phyloP scores from a whole-genome alignment of 2,113 vertebrate species.

The Pluvialis apricaria region DNA sequence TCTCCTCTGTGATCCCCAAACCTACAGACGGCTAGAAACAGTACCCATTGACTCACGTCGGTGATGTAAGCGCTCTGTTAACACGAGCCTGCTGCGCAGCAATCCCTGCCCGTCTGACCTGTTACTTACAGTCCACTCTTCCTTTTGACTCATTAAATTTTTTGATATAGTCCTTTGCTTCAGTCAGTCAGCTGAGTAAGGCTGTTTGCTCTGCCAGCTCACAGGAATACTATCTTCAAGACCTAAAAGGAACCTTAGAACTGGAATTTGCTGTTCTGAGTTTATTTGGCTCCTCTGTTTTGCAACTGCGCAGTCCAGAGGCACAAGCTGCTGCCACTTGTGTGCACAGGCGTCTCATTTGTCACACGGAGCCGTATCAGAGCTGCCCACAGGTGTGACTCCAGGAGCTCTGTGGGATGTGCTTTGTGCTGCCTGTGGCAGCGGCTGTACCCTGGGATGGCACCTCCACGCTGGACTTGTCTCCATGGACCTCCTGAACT shows the following conservation, averaged over 20 bases:
- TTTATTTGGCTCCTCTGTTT: not conserved
- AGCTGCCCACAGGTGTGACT: not conserved
- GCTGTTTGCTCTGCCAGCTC: not conserved
- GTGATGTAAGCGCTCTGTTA: not conserved
- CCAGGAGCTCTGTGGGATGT: not conserved
- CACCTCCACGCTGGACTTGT: not conserved
- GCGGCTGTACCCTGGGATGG: not conserved
- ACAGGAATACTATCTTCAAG: not conserved
- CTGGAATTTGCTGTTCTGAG: not conserved
- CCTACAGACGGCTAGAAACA: not conserved
- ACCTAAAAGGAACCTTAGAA: not conserved
- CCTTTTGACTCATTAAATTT: not conserved
- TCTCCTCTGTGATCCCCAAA: not conserved
- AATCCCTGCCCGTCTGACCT: not conserved
- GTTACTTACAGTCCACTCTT: not conserved
- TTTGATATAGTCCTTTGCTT: not conserved
- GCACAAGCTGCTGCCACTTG: not conserved
- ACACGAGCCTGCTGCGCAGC: not conserved
- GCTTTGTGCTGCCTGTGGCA: not conserved
- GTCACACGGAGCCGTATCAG: accelerated
- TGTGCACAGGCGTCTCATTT: accelerated
- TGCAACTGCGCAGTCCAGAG: not conserved
- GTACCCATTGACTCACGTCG: not conserved
- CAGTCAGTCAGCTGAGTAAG: not conserved
- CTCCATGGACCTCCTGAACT: not conserved